These are phyloP conservation scores for Ophiothrix spiculata DNA, from an alignment of 35 echinoderm and acorn worm genomes.

Conservation along the genomic window DNA sequence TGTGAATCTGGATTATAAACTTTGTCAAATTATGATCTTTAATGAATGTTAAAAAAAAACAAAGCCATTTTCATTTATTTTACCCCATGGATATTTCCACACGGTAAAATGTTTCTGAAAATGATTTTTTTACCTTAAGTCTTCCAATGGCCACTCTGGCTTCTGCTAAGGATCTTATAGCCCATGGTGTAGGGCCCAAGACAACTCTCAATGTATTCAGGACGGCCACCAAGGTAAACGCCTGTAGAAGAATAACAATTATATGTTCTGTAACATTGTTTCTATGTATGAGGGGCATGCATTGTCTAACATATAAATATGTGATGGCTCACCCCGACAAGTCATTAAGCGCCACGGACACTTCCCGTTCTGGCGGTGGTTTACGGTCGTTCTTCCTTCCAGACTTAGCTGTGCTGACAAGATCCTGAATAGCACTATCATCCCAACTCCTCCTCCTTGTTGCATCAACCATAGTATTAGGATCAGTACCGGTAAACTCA, in stretches of 20 bases:
- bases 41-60: too few relatives aligned
- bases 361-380: background rate
- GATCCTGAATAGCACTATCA: background rate
- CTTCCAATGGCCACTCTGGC: constrained; percentile 57
- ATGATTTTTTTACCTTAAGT: constrained; percentile 83
- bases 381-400: background rate
- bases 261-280: background rate
- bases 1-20: too few relatives aligned
- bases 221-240: constrained; percentile 81
- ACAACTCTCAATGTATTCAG: constrained; percentile 84
- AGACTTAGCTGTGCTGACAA: background rate
- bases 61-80: too few relatives aligned
- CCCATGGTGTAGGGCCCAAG: constrained; percentile 73
- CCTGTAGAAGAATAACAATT: constrained; percentile 33
- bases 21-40: too few relatives aligned
- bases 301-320: background rate
- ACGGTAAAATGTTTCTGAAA: too few relatives aligned
- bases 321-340: too few relatives aligned
- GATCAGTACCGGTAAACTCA: background rate
- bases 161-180: constrained; percentile 71
- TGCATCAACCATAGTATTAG: background rate
- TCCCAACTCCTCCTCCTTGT: background rate
- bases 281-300: background rate
- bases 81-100: too few relatives aligned
- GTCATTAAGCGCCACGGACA: background rate